phyloP scores from a whole-genome alignment of 2,888 invertebrate species.

The Tenthredo mesomela region DNA sequence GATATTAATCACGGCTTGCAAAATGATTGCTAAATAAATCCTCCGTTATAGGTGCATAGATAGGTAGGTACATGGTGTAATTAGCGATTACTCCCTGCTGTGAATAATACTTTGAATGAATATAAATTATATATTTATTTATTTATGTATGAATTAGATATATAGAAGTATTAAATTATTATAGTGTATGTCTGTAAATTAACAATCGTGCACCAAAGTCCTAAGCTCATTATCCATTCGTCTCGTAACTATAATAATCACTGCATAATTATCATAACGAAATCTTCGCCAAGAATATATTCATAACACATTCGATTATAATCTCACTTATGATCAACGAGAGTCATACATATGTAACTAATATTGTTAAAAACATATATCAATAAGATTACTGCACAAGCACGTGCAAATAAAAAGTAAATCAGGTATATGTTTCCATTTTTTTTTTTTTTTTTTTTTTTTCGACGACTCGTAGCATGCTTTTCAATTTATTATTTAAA shows the following conservation, averaged over 20 bases:
- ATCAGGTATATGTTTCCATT: no score
- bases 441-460: no score
- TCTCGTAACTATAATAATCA: not conserved
- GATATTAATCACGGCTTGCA: not conserved
- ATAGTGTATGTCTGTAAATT: not conserved
- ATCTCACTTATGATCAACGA: no score
- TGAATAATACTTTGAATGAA: not conserved
- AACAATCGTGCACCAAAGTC: not conserved
- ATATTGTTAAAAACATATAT: no score
- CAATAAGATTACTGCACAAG: no score
- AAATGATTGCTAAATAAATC: not conserved
- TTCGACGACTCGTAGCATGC: no score
- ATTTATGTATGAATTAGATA: conserved; percentile 3
- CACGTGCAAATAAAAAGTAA: no score
- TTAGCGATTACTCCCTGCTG: not conserved
- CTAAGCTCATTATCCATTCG: not conserved
- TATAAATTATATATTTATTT: not conserved
- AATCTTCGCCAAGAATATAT: no score
- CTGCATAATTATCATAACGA: not conserved
- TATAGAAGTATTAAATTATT: not conserved
- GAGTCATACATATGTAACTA: no score
- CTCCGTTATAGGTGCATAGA: not conserved
- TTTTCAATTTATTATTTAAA: no score
- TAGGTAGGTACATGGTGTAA: no score
- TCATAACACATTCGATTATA: no score